Conservation (phyloP, 2,797 vertebrate species). For the Trachurus trachurus region DNA sequence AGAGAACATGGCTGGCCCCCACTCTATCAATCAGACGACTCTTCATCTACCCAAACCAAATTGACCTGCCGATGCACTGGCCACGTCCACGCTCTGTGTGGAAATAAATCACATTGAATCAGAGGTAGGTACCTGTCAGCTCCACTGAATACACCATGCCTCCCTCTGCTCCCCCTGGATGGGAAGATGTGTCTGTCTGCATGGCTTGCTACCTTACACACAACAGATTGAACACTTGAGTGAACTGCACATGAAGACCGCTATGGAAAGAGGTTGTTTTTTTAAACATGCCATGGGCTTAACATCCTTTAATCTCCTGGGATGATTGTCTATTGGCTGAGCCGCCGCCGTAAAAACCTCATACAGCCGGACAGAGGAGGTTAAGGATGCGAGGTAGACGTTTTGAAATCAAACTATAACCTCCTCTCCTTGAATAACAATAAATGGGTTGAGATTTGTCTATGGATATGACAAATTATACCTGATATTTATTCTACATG, state of each 20-base stretch:
- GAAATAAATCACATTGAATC: conserved; percentile 81
- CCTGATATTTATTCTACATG: conserved; percentile 33
- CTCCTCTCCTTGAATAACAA: conserved; percentile 34
- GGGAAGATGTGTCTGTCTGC: conserved; percentile 36
- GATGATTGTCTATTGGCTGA: conserved; percentile 13
- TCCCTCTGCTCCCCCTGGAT: conserved; percentile 39
- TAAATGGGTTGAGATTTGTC: conserved; percentile 44
- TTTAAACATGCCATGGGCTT: conserved; percentile 1
- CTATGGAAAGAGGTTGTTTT: conserved; percentile 39
- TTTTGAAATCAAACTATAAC: conserved; percentile 40
- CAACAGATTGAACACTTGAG: conserved; percentile 45
- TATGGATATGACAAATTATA: conserved; percentile 57
- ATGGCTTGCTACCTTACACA: conserved; percentile 37
- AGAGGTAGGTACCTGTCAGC: conserved; percentile 74
- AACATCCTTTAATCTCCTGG: conserved; percentile 17
- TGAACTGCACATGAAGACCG: conserved; percentile 39
- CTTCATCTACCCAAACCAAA: conserved; percentile 72
- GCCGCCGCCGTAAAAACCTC: conserved; percentile 15
- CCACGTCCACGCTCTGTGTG: conserved; percentile 57
- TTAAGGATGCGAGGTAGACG: conserved; percentile 21
- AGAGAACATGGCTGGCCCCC: conserved; percentile 61
- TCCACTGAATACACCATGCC: conserved; percentile 53
- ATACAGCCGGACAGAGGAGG: conserved; percentile 6
- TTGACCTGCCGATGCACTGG: conserved; percentile 74
- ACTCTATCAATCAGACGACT: conserved; percentile 76